Conservation (phyloP, 1,140 invertebrate species). For the Zophobas morio region DNA sequence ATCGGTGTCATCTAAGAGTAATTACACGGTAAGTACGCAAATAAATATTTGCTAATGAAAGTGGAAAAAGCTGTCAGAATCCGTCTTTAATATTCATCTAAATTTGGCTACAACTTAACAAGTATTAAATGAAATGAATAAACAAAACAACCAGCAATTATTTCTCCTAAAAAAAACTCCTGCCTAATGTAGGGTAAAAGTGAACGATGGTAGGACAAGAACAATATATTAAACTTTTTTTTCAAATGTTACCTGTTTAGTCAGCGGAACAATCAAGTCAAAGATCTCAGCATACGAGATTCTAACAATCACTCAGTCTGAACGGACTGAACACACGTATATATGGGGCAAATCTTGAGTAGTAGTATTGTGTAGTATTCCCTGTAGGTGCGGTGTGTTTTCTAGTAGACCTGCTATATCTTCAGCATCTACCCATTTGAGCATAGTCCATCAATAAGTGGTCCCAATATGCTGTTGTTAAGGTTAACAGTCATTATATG, state of each 20-base stretch:
- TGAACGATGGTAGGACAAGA: slow-evolving; percentile 33
- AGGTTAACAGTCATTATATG: slow-evolving; percentile 60
- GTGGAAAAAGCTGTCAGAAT: no score
- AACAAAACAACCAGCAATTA: no score
- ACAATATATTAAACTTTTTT: slow-evolving; percentile 50
- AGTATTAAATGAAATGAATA: no score
- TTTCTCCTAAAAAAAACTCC: background rate
- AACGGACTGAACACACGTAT: slow-evolving; percentile 53
- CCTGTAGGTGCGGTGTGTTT: slow-evolving; percentile 52
- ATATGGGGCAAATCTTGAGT: slow-evolving; percentile 49
- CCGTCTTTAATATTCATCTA: no score
- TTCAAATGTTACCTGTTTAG: slow-evolving; percentile 60
- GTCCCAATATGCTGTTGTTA: slow-evolving; percentile 52
- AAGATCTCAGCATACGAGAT: slow-evolving; percentile 23
- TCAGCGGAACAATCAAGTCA: slow-evolving; percentile 40
- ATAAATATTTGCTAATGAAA: no score
- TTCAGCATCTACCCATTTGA: slow-evolving; percentile 1
- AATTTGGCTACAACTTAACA: no score
- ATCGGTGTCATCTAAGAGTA: no score
- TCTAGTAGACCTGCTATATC: slow-evolving; percentile 45
- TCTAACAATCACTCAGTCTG: slow-evolving; percentile 27
- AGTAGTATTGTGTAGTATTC: slow-evolving; percentile 56
- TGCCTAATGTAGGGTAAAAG: slow-evolving; percentile 16
- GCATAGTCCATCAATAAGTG: background rate
- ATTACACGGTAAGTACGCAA: no score